A percentile compares a stretch with the other conserved stretches of the same genome.
Conservation (phyloP, 2,113 vertebrate genomes). For the Salvelinus alpinus region DNA sequence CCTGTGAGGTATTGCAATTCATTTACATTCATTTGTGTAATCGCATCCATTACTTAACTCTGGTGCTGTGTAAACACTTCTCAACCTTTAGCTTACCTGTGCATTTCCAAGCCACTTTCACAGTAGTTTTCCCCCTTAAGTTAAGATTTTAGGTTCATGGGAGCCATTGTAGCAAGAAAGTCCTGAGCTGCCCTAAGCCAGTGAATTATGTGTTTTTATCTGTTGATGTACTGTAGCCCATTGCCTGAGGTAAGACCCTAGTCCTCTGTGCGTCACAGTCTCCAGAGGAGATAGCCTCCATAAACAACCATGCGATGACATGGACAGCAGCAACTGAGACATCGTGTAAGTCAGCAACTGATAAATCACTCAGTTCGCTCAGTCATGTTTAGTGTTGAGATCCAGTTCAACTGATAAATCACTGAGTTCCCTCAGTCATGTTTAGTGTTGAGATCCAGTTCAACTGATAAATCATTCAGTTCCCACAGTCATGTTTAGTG, state of each 20-base stretch:
- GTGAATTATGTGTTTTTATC: slow-evolving; percentile 2
- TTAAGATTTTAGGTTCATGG: too few relatives aligned
- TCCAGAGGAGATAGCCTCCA: slow-evolving; percentile 9
- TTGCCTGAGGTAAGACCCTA: neutral
- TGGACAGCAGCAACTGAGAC: too few relatives aligned
- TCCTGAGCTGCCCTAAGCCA: slow-evolving; percentile 14
- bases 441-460: too few relatives aligned
- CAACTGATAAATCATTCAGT: too few relatives aligned
- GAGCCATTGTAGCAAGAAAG: neutral
- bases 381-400: neutral
- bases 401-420: neutral
- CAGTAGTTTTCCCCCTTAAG: neutral
- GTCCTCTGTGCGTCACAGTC: slow-evolving; percentile 4
- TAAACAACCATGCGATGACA: neutral
- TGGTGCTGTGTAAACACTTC: slow-evolving; percentile 26
- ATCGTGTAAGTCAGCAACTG: too few relatives aligned
- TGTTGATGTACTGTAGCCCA: neutral
- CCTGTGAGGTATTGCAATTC: slow-evolving; percentile 26
- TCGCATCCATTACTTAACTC: slow-evolving; percentile 21
- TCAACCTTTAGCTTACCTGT: slow-evolving; percentile 29
- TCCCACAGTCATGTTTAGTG: too few relatives aligned
- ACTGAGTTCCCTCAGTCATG: too few relatives aligned
- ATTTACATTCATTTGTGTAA: slow-evolving; percentile 38
- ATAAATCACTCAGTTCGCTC: neutral
- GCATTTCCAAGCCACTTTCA: slow-evolving; percentile 15